phyloP scores from a whole-genome alignment of 2,113 vertebrate species.

The Nothocercus nigrocapillus region DNA sequence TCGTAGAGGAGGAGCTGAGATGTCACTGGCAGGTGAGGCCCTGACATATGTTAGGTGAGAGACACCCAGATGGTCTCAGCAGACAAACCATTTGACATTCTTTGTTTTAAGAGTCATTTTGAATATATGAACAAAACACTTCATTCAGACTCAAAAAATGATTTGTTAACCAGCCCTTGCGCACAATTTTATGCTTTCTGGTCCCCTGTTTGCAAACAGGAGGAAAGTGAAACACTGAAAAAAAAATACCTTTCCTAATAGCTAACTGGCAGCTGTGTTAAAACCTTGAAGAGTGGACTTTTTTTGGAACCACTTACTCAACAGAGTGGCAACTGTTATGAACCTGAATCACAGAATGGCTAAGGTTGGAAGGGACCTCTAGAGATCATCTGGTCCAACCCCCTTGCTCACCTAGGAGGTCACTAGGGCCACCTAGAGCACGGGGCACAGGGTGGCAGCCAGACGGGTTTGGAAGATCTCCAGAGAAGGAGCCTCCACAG shows the following conservation, averaged over 20 bases:
- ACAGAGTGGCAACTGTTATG: accelerated
- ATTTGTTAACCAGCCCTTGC: not conserved
- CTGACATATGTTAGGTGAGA: not conserved
- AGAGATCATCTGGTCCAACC: no score
- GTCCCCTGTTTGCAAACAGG: not conserved
- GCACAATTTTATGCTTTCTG: not conserved
- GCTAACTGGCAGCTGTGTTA: not conserved
- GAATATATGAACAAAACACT: not conserved
- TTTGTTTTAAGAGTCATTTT: not conserved
- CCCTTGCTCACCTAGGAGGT: no score
- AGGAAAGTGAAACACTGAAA: not conserved
- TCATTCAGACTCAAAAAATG: not conserved
- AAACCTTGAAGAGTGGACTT: not conserved
- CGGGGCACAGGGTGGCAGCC: no score
- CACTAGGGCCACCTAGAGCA: no score
- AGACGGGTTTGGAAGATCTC: no score
- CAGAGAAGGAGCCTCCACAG: no score
- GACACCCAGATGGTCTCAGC: not conserved
- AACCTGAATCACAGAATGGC: not conserved
- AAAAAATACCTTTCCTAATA: not conserved
- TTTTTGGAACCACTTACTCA: not conserved
- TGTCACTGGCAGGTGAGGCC: not conserved
- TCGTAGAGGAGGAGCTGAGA: not conserved
- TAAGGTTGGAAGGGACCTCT: no score
- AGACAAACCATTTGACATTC: not conserved